Conservation (phyloP, 2,888 invertebrate species). For the Rhamnusium bicolor region DNA sequence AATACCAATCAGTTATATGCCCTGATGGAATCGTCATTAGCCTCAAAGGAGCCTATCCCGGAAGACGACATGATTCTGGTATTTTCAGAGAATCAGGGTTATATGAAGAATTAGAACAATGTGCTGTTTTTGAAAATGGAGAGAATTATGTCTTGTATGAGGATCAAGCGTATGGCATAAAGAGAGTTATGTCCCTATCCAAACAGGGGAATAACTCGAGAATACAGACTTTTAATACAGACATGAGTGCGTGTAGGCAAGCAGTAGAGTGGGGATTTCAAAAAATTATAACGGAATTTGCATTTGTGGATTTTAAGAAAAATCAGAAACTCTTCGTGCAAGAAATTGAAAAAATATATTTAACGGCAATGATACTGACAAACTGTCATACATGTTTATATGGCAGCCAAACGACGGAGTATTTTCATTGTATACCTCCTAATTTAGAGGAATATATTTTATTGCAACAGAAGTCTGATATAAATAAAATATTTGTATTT, state of each 20-base stretch:
- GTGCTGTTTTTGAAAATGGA: background rate
- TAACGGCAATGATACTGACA: background rate
- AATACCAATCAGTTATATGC: background rate
- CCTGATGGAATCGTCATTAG: conserved; percentile 5
- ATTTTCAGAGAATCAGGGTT: background rate
- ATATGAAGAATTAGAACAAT: background rate
- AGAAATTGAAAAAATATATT: conserved; percentile 1
- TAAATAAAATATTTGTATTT: too few species aligned
- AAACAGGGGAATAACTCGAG: background rate
- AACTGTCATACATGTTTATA: conserved; percentile 24
- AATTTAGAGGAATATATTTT: too few species aligned
- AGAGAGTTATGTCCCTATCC: conserved; percentile 13
- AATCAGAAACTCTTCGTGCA: conserved; percentile 21
- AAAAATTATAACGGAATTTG: background rate
- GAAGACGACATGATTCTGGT: background rate
- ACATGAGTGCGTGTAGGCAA: background rate
- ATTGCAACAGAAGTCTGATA: too few species aligned
- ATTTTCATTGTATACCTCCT: too few species aligned
- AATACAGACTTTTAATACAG: background rate
- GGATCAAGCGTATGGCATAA: conserved; percentile 10
- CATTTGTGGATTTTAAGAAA: conserved; percentile 15
- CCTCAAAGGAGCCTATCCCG: background rate
- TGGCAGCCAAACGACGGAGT: conserved; percentile 14
- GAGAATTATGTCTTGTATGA: background rate
- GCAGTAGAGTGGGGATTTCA: conserved; percentile 9